Conservation (phyloP, 2,888 invertebrate genomes). For the Ypsolopha scabrella region DNA sequence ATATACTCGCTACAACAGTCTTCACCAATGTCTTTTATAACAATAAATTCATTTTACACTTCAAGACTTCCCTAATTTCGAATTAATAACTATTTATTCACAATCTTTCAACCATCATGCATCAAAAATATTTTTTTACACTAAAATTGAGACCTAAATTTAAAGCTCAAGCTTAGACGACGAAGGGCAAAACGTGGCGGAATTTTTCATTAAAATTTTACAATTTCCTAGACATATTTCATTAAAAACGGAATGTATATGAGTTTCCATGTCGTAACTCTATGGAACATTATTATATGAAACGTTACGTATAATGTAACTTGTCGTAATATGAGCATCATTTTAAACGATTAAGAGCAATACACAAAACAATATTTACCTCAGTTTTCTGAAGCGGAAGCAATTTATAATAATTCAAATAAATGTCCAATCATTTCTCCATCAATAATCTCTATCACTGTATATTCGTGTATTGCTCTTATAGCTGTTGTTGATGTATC, state of each 20-base stretch:
- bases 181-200: slow-evolving; percentile 4
- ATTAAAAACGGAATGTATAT: slow-evolving; percentile 1
- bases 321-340: neutral
- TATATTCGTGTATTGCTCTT: neutral
- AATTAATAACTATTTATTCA: slow-evolving; percentile 14
- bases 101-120: slow-evolving; percentile 16
- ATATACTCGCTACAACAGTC: slow-evolving; percentile 17
- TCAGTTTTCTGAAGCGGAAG: neutral
- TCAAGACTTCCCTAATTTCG: slow-evolving; percentile 11
- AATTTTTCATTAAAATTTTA: neutral
- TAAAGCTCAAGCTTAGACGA: slow-evolving; percentile 23
- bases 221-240: neutral
- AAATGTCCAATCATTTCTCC: neutral
- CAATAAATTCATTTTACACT: slow-evolving; percentile 16
- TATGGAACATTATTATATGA: neutral
- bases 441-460: neutral
- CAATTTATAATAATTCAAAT: neutral
- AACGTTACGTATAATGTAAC: neutral
- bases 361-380: neutral
- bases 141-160: slow-evolving; percentile 27
- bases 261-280: neutral
- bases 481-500: slow-evolving; percentile 9
- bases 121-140: slow-evolving; percentile 11
- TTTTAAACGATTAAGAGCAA: neutral
- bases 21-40: slow-evolving; percentile 14